Conservation (phyloP, 2,797 vertebrate genomes). For the Peromyscus aztecus region DNA sequence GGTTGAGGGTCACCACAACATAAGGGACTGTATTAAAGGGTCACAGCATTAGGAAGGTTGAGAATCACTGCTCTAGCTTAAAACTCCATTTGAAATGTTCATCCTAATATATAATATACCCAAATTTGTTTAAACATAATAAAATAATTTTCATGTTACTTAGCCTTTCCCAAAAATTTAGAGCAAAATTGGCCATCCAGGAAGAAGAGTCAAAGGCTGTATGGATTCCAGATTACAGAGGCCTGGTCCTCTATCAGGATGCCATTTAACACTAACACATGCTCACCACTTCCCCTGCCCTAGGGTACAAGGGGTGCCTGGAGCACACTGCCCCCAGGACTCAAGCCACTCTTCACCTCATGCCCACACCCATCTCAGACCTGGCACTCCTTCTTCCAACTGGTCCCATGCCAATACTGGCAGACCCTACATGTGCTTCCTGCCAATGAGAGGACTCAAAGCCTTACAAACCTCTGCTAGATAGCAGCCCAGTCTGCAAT, state of each 20-base stretch:
- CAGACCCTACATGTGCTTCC: neutral
- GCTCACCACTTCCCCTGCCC: neutral
- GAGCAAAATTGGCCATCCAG: conserved; percentile 19
- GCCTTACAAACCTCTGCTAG: neutral
- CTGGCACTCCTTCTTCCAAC: neutral
- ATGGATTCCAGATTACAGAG: neutral
- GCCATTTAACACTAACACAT: neutral
- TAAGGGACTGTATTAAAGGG: no score
- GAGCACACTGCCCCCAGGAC: neutral
- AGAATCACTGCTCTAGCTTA: neutral
- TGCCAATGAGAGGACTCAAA: neutral
- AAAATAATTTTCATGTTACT: neutral
- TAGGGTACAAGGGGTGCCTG: neutral
- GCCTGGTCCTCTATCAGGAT: neutral
- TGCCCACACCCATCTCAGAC: neutral
- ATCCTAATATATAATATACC: neutral
- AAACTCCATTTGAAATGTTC: neutral
- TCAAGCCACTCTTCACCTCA: neutral
- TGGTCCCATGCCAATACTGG: neutral
- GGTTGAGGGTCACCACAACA: no score
- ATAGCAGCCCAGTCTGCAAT: neutral
- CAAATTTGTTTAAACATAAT: conserved; percentile 2
- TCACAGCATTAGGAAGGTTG: no score
- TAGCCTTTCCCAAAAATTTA: neutral
- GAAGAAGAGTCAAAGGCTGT: conserved; percentile 19